A percentile compares a stretch with the other conserved stretches of the same genome.
Conservation (phyloP, 2,888 invertebrate species). For the Drosophila acutilabella region DNA sequence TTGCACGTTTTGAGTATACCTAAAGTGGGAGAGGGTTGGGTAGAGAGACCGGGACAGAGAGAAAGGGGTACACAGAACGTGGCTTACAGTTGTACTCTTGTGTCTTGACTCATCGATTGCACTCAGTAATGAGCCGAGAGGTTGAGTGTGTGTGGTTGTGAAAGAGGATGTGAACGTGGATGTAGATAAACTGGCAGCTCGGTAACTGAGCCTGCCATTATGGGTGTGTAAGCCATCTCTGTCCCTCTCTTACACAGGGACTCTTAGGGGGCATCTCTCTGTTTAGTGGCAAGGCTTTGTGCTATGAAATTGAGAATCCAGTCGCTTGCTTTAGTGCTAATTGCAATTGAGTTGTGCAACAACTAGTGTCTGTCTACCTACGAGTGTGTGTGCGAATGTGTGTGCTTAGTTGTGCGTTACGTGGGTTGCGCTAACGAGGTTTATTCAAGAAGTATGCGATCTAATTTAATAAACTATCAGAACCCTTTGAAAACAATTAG, state of each 20-base stretch:
- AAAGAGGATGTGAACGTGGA: slow-evolving; percentile 6
- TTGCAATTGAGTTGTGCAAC: slow-evolving; percentile 74
- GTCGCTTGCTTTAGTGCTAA: slow-evolving; percentile 66
- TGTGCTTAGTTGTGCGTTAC: background rate
- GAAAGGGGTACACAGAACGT: slow-evolving; percentile 8
- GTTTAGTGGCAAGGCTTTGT: background rate
- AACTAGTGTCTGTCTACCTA: slow-evolving; percentile 18
- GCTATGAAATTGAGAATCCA: slow-evolving; percentile 38
- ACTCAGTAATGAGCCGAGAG: slow-evolving; percentile 58
- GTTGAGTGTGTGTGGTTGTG: slow-evolving; percentile 12
- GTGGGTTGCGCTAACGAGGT: slow-evolving; percentile 2
- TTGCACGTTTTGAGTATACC: slow-evolving; percentile 43
- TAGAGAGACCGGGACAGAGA: background rate
- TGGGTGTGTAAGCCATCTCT: background rate
- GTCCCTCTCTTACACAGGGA: background rate
- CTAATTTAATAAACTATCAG: too few species aligned
- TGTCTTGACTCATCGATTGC: slow-evolving; percentile 72
- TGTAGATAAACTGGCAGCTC: slow-evolving; percentile 5
- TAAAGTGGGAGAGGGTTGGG: slow-evolving; percentile 1
- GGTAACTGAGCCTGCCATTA: slow-evolving; percentile 50
- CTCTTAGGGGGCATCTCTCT: background rate
- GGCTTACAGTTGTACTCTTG: slow-evolving; percentile 26
- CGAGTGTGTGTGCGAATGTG: slow-evolving; percentile 3
- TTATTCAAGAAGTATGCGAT: background rate
- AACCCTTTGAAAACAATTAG: too few species aligned